A percentile compares a stretch with the other conserved stretches of the same genome.
phyloP scores from a whole-genome alignment of 2,888 invertebrate species.

The Venustoraphidia nigricollis region DNA sequence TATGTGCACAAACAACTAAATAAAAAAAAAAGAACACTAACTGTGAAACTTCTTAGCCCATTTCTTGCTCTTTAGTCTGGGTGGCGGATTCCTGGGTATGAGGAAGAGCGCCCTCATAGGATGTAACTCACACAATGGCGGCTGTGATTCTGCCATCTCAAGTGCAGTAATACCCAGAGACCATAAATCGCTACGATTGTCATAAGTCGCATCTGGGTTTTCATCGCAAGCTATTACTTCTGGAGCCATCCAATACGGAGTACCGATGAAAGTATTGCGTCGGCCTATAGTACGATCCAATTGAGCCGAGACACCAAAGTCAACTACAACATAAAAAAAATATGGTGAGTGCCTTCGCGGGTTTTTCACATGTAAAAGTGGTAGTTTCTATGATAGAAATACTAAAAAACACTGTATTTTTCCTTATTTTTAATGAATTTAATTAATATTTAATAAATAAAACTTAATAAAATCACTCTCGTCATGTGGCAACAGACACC shows the following conservation, averaged over 20 bases:
- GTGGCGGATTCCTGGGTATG: slow-evolving; percentile 95
- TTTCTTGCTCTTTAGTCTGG: slow-evolving; percentile 92
- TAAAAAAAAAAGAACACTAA: slow-evolving; percentile 12
- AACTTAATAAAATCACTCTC: no score
- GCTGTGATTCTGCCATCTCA: slow-evolving; percentile 99
- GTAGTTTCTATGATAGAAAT: no score
- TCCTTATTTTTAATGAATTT: no score
- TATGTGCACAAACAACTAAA: background rate
- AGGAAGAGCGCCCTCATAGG: slow-evolving; percentile 98
- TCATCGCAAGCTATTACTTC: slow-evolving; percentile 99
- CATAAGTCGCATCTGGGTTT: slow-evolving; percentile 98
- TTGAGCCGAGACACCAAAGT: slow-evolving; percentile 99
- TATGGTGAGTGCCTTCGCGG: no score
- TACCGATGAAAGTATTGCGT: slow-evolving; percentile 97
- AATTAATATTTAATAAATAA: no score
- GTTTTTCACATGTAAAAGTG: background rate
- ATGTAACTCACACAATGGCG: slow-evolving; percentile 97
- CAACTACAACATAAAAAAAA: slow-evolving; percentile 45
- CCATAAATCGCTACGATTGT: slow-evolving; percentile 89
- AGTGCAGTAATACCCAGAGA: slow-evolving; percentile 92
- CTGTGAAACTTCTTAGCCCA: slow-evolving; percentile 95
- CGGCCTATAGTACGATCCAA: slow-evolving; percentile 97
- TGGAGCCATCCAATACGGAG: slow-evolving; percentile 98
- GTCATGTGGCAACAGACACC: no score
- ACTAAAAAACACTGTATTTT: no score